These are phyloP conservation scores for Formicarius rufipectus DNA, from an alignment of 2,113 vertebrate species.

Conservation along the genomic window DNA sequence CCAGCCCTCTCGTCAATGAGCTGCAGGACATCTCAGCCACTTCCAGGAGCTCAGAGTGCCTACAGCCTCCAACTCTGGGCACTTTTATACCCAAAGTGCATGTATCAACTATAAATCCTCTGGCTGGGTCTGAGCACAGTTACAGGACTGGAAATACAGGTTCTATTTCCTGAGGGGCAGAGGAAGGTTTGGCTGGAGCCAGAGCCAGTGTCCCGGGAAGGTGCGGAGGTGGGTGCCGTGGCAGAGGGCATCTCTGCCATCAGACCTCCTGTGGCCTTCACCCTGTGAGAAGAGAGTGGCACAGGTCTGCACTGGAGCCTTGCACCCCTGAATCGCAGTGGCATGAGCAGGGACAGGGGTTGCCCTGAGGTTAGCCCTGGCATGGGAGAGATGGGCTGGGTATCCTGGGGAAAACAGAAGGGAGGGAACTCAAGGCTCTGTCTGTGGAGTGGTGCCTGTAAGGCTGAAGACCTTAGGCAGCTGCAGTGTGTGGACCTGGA, in stretches of 20 bases:
- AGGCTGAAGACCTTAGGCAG: background rate
- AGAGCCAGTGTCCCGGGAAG: rapidly evolving
- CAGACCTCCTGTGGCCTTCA: background rate
- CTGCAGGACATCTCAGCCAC: background rate
- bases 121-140: rapidly evolving
- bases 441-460: rapidly evolving
- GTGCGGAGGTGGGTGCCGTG: rapidly evolving
- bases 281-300: rapidly evolving
- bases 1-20: background rate
- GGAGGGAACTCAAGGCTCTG: background rate
- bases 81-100: background rate
- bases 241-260: background rate
- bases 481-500: rapidly evolving
- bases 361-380: background rate
- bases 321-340: rapidly evolving
- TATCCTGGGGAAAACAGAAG: background rate
- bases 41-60: background rate
- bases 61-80: background rate
- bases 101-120: background rate
- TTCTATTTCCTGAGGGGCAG: slow-evolving; percentile 3
- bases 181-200: background rate
- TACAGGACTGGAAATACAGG: slow-evolving; percentile 66
- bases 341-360: rapidly evolving
- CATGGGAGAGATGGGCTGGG: rapidly evolving
- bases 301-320: background rate